Conservation (phyloP, 2,888 invertebrate species). For the Lasius fuliginosus region DNA sequence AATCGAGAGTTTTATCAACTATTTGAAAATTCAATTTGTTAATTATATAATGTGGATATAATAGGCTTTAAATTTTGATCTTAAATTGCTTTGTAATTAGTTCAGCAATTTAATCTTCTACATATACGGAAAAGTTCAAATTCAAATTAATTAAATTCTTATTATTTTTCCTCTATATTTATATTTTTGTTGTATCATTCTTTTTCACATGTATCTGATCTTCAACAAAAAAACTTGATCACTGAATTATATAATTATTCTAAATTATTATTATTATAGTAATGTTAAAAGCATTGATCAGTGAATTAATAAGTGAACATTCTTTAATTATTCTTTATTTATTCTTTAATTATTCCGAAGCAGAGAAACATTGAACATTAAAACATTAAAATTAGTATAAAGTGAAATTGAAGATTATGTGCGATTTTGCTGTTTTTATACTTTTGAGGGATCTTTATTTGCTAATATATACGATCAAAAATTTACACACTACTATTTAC, state of each 20-base stretch:
- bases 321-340: neutral
- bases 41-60: neutral
- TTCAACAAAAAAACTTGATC: neutral
- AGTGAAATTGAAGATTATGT: neutral
- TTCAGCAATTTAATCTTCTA: conserved; percentile 6
- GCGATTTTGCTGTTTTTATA: neutral
- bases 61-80: conserved; percentile 28
- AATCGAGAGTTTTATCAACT: neutral
- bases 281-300: neutral
- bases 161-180: neutral
- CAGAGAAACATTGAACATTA: neutral
- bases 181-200: conserved; percentile 16
- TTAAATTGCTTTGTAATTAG: conserved; percentile 24
- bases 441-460: conserved; percentile 8
- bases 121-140: neutral
- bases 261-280: neutral
- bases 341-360: neutral
- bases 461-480: conserved; percentile 17
- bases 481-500: neutral
- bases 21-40: conserved; percentile 25
- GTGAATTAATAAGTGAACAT: neutral
- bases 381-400: neutral
- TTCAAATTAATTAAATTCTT: conserved; percentile 16
- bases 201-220: neutral
- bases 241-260: conserved; percentile 28